Base-by-base conservation (phyloP, 1,140 invertebrate genomes). In the Drosophila cardini region DNA sequence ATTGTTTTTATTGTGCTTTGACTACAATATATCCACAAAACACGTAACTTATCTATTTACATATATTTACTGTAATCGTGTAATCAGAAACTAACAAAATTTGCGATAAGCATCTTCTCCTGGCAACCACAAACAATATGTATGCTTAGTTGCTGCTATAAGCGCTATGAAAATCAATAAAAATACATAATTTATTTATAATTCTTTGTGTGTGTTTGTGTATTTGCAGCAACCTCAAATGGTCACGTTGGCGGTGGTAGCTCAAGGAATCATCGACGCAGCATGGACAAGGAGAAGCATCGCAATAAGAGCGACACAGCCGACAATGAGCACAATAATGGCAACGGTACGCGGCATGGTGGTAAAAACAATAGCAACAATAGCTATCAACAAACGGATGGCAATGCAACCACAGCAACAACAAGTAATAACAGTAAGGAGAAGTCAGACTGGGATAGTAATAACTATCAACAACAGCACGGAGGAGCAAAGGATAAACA, bases 271-370 rank as follows among this genome's bases (percentile, higher is more conserved):
- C 77, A 92, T 67, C 85, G 90, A 40, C 90, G 91, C 58, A 91
- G 91, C 64, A 70, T 89, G 68, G 90, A 92, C 70, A 92, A 92
- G 73, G 91, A 92, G n/a, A 89, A 89, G 57, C 76, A 86, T 74
- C 83, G 84, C 26, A 91, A 90, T 30, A 90, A 89, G 55, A 52
- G 69, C 34, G 78, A 81, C 32, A 63, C 80, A 16, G 72, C 61
- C 30, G 76, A 87, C 71, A 90, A 74, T 56, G 83, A 86, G 65
- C 80, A 76, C 65, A 86, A 80, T 48, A 87, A 83, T 55, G 72
- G 80, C 53, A 87, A 84, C 53, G 68, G 76, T 7, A 50, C 76
- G 43, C 80, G 83, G 32, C 69, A 83, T 43, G 63, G 68, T 36
- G 82, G 69, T 50, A 83, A 89, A 50, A 79, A 70, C 46, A 74